Evolutionary conservation across 2,797 vertebrate species (phyloP), one percentile per base, ranked within the genome.

Genomic region (Coccyzus lansbergi): DNA sequence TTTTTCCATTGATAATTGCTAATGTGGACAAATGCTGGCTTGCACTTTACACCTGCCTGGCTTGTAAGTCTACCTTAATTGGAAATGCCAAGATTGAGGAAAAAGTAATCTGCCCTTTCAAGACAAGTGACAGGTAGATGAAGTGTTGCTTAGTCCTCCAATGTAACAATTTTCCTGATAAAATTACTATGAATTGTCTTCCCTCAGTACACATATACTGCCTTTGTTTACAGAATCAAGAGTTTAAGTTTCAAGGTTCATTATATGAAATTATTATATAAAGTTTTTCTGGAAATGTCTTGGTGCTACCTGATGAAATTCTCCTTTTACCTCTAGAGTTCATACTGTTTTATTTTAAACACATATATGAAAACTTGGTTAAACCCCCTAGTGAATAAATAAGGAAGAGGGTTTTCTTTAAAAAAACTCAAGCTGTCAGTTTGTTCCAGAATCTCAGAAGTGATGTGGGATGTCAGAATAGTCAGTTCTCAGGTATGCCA

Each of bases 51-150:
- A 97, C 97, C 97, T 97, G 95, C 94, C 95, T 96, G 92, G 93
- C 97, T 97, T 97, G 96, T 97, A 96, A 97, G 95, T 96, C 95
- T 97, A 82, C 96, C 94, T 97, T 98, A 98, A 98, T 98, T 98
- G 97, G 97, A 98, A 97, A 96, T 98, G 97, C 95, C 97, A 96
- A 96, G 94, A 97, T 94, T 97, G 96, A 97, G 93, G 96, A 97
- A 98, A 97, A 97, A 97, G 96, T 97, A 97, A 98, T 97, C 97
- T 98, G 91, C 93, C 95, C 95, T 98, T 97, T 96, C 93, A 97
- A 97, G 97, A 94, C 90, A 95, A 97, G 96, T 97, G 97, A 98
- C 97, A 98, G 94, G 93, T 94, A 98, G 97, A 98, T 97, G 95
- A 98, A 98, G 95, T 91, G 93, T 94, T 97, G 88, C 91, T 96